These are phyloP conservation scores for Conger conger DNA, from an alignment of 2,113 vertebrate genomes.

Conservation along the genomic window DNA sequence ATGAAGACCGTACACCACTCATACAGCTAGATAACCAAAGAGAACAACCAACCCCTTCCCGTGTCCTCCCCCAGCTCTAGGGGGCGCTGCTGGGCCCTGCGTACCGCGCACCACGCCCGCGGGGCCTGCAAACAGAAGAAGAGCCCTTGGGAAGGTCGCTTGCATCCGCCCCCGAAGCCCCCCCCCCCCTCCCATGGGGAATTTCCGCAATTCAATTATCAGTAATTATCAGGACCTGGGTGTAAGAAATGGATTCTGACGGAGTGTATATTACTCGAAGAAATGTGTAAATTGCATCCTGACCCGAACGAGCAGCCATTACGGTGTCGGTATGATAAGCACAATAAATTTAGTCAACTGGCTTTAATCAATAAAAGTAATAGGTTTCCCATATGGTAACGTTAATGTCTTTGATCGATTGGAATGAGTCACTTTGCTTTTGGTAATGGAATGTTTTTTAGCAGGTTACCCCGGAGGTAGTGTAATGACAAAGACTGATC, in stretches of 20 bases:
- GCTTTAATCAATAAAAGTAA: too few species aligned
- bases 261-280: not conserved
- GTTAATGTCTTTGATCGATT: not conserved
- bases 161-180: not conserved
- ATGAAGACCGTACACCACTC: conserved; percentile 84
- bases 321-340: not conserved
- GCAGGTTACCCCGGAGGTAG: too few species aligned
- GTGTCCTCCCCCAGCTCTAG: conserved; percentile 49
- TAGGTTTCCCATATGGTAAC: too few species aligned
- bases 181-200: not conserved
- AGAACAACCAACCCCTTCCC: conserved; percentile 85
- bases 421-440: too few species aligned
- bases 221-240: not conserved
- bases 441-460: not conserved
- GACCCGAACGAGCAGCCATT: not conserved
- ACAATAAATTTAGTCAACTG: not conserved
- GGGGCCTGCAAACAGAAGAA: conserved; percentile 58
- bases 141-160: conserved; percentile 9
- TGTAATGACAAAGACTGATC: not conserved
- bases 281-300: not conserved
- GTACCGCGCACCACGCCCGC: conserved; percentile 38
- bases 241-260: not conserved
- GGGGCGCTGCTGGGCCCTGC: not conserved
- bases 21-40: conserved; percentile 86
- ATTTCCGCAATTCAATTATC: conserved; percentile 9